phyloP scores from a whole-genome alignment of 2,888 invertebrate species.

The Microchrysa polita region DNA sequence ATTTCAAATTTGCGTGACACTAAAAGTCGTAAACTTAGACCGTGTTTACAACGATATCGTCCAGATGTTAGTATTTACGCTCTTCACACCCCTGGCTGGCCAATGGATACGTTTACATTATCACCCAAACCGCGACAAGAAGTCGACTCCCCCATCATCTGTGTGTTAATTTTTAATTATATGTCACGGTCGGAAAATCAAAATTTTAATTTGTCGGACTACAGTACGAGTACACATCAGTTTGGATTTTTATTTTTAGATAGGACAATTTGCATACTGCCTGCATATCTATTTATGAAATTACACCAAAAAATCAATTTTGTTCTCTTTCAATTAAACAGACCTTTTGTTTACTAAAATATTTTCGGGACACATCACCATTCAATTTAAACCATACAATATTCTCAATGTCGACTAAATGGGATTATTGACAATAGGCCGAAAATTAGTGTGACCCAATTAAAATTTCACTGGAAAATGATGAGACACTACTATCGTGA shows the following conservation, averaged over 20 bases:
- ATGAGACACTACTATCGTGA: conserved; percentile 48
- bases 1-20: too few species aligned
- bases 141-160: too few species aligned
- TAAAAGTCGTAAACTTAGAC: too few species aligned
- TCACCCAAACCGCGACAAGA: too few species aligned
- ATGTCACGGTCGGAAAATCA: too few species aligned
- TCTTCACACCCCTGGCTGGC: too few species aligned
- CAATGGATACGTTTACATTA: too few species aligned
- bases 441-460: neutral
- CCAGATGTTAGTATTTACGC: too few species aligned
- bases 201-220: neutral
- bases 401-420: conserved; percentile 7
- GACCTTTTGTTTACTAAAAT: conserved; percentile 4
- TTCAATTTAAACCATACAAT: neutral
- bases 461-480: conserved; percentile 42
- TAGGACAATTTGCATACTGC: conserved; percentile 3
- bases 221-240: neutral
- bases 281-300: neutral
- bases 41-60: too few species aligned
- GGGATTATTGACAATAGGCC: neutral
- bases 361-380: neutral
- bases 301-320: conserved; percentile 8
- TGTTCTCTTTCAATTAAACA: conserved; percentile 11
- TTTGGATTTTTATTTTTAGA: conserved; percentile 25
- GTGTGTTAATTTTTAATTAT: too few species aligned